A percentile compares a stretch with the other conserved stretches of the same genome.
Evolutionary conservation across 92 coral and sea anemone genomes (phyloP).

Genomic region (Scolanthus callimorphus): DNA sequence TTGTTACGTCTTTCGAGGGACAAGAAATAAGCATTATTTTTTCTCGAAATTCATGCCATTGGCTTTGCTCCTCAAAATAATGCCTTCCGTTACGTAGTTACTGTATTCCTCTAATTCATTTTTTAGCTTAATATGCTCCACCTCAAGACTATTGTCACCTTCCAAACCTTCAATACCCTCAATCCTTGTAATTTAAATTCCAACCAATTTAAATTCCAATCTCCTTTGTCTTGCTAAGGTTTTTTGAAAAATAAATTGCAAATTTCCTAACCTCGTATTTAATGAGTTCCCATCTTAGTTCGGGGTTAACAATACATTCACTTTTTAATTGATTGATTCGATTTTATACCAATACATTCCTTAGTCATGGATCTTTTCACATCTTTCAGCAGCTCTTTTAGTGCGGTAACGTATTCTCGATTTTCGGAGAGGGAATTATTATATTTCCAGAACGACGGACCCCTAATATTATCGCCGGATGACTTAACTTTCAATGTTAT

Average conservation of each 20-base stretch:
- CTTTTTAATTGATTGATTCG: no score
- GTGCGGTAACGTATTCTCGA: neutral
- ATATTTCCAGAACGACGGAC: slow-evolving; percentile 22
- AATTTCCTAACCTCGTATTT: slow-evolving; percentile 25
- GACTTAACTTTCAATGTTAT: slow-evolving; percentile 4
- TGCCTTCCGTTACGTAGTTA: slow-evolving; percentile 16
- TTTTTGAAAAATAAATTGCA: slow-evolving; percentile 9
- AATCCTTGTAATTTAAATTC: neutral
- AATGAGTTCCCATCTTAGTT: slow-evolving; percentile 26
- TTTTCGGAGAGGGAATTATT: slow-evolving; percentile 13
- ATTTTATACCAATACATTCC: neutral
- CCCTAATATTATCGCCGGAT: slow-evolving; percentile 3
- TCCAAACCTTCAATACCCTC: slow-evolving; percentile 1
- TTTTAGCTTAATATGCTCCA: neutral
- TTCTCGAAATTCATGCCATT: slow-evolving; percentile 31
- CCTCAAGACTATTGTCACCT: neutral
- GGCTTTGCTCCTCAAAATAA: slow-evolving; percentile 13
- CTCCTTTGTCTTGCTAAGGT: neutral
- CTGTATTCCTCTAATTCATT: neutral
- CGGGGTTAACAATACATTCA: no score
- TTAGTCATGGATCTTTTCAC: neutral
- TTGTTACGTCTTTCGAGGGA: slow-evolving; percentile 11
- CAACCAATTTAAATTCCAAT: slow-evolving; percentile 1
- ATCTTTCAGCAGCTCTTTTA: neutral
- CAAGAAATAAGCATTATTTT: slow-evolving; percentile 14